phyloP scores from a whole-genome alignment of 1,140 invertebrate species.

The Panulirus ornatus region DNA sequence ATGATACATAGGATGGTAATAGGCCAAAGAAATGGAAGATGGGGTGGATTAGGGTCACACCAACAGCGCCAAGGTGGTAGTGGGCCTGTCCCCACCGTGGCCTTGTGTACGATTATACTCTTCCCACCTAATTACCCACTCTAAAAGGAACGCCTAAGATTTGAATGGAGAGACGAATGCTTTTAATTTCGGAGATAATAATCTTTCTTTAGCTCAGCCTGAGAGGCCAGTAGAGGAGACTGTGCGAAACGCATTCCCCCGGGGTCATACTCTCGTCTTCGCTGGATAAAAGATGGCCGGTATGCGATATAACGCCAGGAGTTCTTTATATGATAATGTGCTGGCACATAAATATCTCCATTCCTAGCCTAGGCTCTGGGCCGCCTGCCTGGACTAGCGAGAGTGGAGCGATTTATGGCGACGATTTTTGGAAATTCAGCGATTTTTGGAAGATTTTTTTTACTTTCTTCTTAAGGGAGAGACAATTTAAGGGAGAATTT shows the following conservation, averaged over 20 bases:
- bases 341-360: neutral
- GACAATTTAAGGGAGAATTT: too few species aligned
- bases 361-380: neutral
- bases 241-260: neutral
- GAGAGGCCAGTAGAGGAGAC: neutral
- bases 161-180: neutral
- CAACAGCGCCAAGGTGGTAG: too few species aligned
- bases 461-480: too few species aligned
- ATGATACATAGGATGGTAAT: too few species aligned
- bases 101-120: too few species aligned
- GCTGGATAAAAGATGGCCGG: too few species aligned
- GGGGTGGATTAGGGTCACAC: too few species aligned
- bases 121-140: neutral
- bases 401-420: too few species aligned
- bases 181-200: neutral
- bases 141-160: neutral
- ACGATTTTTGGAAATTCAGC: neutral
- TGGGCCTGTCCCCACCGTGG: too few species aligned
- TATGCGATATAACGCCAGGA: too few species aligned
- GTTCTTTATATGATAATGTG: constrained; percentile 1
- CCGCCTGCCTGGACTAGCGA: neutral
- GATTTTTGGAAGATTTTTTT: neutral
- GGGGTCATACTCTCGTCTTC: too few species aligned
- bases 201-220: constrained; percentile 2
- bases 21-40: too few species aligned